Base-by-base conservation (phyloP, 2,888 invertebrate genomes). In the Iphiclides podalirius region DNA sequence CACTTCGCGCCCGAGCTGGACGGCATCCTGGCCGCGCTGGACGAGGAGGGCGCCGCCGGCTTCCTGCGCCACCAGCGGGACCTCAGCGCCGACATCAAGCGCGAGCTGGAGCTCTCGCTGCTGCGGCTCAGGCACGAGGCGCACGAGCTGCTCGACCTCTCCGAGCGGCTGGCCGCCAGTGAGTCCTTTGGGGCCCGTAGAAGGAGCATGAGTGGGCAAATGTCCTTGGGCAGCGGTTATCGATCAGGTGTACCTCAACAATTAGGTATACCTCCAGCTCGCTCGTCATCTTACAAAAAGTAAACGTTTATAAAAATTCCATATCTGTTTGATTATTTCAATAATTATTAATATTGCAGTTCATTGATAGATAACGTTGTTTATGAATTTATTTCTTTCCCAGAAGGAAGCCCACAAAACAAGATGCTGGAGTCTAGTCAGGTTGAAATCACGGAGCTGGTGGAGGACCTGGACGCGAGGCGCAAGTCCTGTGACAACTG, bases 1-100 rank as follows among this genome's bases (percentile, higher is more conserved):
- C 94, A 94, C 67, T 92, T 94, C 64, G 92, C 93, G 11, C 95
- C 95, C 0, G 92, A 93, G 69, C 90, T 94, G 34, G 85, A 79
- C 60, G 90, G 84, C 42, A 83, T 91, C 47, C 79, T 92, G 49
- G 90, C 89, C 46, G 90, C 91, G 41, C 89, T 93, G 36, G 93
- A 94, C 53, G 90, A 90, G 64, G 91, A 91, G 8, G 89, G 89
- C 15, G 77, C 92, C 8, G 77, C 90, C 26, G 89, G 89, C 37
- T 91, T 90, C 63, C 78, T 92, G 9, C 91, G 90, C 47, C 70
- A 76, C n/a, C 84, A 85, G 61, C 62, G 79, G 6, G 88, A 91
- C 61, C 61, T 91, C 26, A 87, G 91, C 47, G 75, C 87, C 0
- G 92, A 92, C 57, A 81, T 94, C 49, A 91, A 90, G 66, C 89